These are phyloP conservation scores for Lucilia sericata DNA, from an alignment of 1,140 invertebrate species.

Conservation along the genomic window DNA sequence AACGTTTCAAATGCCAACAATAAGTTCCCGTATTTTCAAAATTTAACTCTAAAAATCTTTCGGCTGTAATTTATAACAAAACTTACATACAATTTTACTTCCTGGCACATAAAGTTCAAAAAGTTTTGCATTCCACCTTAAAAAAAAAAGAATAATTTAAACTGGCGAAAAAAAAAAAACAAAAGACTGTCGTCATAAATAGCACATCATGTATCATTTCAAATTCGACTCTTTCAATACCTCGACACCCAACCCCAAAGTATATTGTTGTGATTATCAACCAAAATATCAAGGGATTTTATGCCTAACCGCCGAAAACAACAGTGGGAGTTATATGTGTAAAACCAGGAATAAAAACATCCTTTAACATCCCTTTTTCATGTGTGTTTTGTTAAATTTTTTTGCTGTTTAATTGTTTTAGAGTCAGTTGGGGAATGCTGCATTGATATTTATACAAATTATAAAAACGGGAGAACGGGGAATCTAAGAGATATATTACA, in stretches of 20 bases:
- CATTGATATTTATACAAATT: not conserved
- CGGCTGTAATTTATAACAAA: too few species aligned
- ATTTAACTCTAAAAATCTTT: too few species aligned
- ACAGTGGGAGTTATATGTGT: not conserved
- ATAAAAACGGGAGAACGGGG: too few species aligned
- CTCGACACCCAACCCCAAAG: too few species aligned
- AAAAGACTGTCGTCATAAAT: not conserved
- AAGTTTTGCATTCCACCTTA: not conserved
- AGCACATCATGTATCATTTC: not conserved
- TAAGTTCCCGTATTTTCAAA: too few species aligned
- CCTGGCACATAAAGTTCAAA: too few species aligned
- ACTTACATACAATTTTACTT: too few species aligned
- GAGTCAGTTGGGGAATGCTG: not conserved
- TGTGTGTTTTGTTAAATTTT: not conserved
- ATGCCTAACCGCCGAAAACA: not conserved
- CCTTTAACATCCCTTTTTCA: not conserved
- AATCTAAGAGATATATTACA: too few species aligned
- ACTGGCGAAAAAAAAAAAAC: not conserved
- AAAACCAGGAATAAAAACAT: not conserved
- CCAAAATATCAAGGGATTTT: not conserved
- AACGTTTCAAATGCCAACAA: too few species aligned
- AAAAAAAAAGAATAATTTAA: not conserved
- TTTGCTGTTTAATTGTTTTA: conserved; percentile 2
- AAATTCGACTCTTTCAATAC: not conserved
- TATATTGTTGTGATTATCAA: not conserved